Evolutionary conservation across 1,140 invertebrate species (phyloP), one percentile per base, ranked within the genome.

Genomic region (Chlorops oryzae): DNA sequence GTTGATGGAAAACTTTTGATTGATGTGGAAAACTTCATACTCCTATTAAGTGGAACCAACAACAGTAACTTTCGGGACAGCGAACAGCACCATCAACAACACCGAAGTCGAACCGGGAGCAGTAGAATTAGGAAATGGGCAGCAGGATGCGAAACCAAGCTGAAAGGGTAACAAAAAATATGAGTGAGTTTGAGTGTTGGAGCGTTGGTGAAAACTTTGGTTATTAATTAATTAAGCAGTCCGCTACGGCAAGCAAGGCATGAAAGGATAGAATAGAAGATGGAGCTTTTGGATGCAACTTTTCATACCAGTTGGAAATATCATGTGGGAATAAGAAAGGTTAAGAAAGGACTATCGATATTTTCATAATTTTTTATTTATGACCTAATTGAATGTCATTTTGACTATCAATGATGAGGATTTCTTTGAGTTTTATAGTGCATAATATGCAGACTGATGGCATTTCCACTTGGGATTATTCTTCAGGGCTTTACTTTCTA

Each of bases 1-100:
- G 63, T 65, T 65, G 63, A 64, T 65, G 63, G 63, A 65, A 64
- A 64, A 64, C 63, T 64, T 64, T 64, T 64, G 62, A 64, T 64
- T 64, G 62, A 64, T 64, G 62, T 60, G 61, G 58, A 63, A 66
- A 64, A 64, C 63, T 64, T 64, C 59, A 64, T 58, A 52, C 55
- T 64, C 63, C 65, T 63, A 64, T 64, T 64, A 64, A 58, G 61
- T 57, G 23, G 28, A 32, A 32, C 15, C n/a, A n/a, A n/a, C n/a
- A n/a, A n/a, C n/a, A n/a, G n/a, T n/a, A n/a, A n/a, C n/a, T n/a
- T n/a, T n/a, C n/a, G n/a, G n/a, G n/a, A n/a, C n/a, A n/a, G n/a
- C n/a, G n/a, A n/a, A n/a, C n/a, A n/a, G n/a, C n/a, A n/a, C n/a
- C n/a, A n/a, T n/a, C n/a, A n/a, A n/a, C n/a, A n/a, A n/a, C n/a